A percentile compares a stretch with the other conserved stretches of the same genome.
These are phyloP conservation scores for Mormyrus lacerda DNA, from an alignment of 2,113 vertebrate genomes.

Conservation along the genomic window DNA sequence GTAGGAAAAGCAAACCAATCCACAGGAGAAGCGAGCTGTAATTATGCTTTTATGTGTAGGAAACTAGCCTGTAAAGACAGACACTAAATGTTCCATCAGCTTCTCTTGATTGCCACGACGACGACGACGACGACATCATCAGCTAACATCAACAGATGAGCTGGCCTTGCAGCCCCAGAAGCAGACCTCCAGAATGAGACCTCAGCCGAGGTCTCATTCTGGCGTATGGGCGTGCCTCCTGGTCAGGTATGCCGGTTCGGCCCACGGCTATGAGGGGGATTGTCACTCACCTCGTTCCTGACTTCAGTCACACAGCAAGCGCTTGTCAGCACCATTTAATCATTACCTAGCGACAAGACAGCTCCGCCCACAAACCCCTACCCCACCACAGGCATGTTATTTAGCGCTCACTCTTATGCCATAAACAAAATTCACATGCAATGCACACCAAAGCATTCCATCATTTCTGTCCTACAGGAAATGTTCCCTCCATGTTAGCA, in stretches of 20 bases:
- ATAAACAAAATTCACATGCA: slow-evolving; percentile 2
- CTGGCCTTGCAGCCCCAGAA: not conserved
- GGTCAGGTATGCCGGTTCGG: not conserved
- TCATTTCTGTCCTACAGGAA: not conserved
- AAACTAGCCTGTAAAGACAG: not conserved
- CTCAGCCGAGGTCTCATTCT: not conserved
- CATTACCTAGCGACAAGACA: not conserved
- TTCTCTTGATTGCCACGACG: not conserved
- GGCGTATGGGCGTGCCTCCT: not conserved
- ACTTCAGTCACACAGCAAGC: not conserved
- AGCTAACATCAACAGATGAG: not conserved
- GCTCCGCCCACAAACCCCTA: not conserved
- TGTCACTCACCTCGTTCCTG: not conserved
- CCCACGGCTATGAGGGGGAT: not conserved
- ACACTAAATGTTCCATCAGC: not conserved
- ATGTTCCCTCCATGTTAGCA: not conserved
- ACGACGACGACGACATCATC: not conserved
- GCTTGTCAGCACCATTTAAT: not conserved
- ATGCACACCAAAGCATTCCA: not conserved
- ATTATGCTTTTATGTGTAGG: not conserved
- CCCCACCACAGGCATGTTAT: not conserved
- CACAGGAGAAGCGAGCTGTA: not conserved
- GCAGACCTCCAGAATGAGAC: not conserved
- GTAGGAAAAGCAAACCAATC: not conserved
- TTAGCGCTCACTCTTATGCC: not conserved